These are phyloP conservation scores for Lasioglossum zephyrum DNA, from an alignment of 2,888 invertebrate species.

Conservation along the genomic window DNA sequence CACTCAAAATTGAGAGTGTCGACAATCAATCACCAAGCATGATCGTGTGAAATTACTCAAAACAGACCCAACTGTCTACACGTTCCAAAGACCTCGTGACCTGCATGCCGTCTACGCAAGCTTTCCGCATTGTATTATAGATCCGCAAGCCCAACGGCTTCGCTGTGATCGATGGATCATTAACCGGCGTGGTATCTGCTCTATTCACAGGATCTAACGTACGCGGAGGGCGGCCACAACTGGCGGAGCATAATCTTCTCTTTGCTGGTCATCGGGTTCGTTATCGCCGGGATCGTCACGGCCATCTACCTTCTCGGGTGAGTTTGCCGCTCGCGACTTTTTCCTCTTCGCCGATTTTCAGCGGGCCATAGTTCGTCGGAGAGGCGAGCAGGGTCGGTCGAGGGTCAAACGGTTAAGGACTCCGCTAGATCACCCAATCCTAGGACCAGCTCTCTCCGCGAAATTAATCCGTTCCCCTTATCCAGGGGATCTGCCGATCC, in stretches of 20 bases:
- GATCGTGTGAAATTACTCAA: slow-evolving; percentile 26
- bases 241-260: slow-evolving; percentile 95
- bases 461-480: slow-evolving; percentile 40
- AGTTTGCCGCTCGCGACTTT: slow-evolving; percentile 74
- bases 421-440: background rate
- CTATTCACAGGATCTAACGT: slow-evolving; percentile 89
- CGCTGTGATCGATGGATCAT: slow-evolving; percentile 47
- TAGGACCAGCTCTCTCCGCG: slow-evolving; percentile 20
- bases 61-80: slow-evolving; percentile 6
- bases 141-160: background rate
- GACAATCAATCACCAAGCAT: background rate
- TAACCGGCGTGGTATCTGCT: slow-evolving; percentile 63
- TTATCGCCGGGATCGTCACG: slow-evolving; percentile 94
- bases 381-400: background rate
- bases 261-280: slow-evolving; percentile 93
- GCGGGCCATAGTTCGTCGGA: background rate
- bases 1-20: background rate
- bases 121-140: slow-evolving; percentile 64
- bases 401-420: slow-evolving; percentile 29
- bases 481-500: background rate
- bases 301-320: slow-evolving; percentile 95
- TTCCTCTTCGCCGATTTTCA: background rate
- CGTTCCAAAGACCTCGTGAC: slow-evolving; percentile 30
- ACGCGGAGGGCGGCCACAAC: slow-evolving; percentile 93
- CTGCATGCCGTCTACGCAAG: slow-evolving; percentile 56